Evolutionary conservation across 2,113 vertebrate genomes (phyloP).

Genomic region (Piaya cayana): DNA sequence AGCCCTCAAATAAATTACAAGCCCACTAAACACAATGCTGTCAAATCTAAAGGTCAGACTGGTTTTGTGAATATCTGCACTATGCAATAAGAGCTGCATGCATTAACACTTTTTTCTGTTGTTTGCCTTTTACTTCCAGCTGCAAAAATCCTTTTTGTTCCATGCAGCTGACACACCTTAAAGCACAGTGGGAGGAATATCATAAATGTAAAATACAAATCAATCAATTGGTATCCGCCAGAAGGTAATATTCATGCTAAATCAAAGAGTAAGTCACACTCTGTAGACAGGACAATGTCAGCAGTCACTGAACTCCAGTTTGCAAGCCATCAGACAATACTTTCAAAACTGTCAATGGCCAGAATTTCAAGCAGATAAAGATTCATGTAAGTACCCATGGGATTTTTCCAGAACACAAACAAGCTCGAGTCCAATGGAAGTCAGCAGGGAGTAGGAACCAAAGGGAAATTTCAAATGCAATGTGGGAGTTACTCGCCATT

Average conservation of each 20-base stretch:
- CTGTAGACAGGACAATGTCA: neutral
- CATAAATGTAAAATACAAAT: neutral
- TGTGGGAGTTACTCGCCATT: neutral
- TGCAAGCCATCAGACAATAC: neutral
- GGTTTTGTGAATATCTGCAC: neutral
- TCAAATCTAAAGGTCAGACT: slow-evolving; percentile 62
- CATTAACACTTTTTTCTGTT: slow-evolving; percentile 8
- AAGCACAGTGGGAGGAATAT: neutral
- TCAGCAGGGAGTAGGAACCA: neutral
- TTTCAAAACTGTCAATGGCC: neutral
- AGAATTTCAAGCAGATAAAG: neutral
- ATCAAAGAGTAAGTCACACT: neutral
- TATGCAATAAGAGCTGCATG: neutral
- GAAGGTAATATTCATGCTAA: neutral
- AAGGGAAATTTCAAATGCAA: neutral
- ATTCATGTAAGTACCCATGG: neutral
- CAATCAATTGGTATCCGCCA: neutral
- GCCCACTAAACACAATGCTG: slow-evolving; percentile 8
- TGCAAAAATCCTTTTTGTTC: slow-evolving; percentile 19
- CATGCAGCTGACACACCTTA: slow-evolving; percentile 14
- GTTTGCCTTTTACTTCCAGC: slow-evolving; percentile 22
- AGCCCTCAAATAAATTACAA: slow-evolving; percentile 33
- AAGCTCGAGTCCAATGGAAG: neutral
- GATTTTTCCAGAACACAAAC: neutral
- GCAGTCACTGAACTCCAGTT: neutral